Percentiles rank a stretch among this genome's conserved stretches.
phyloP scores from a whole-genome alignment of 2,113 vertebrate species.

The Narcine bancroftii region DNA sequence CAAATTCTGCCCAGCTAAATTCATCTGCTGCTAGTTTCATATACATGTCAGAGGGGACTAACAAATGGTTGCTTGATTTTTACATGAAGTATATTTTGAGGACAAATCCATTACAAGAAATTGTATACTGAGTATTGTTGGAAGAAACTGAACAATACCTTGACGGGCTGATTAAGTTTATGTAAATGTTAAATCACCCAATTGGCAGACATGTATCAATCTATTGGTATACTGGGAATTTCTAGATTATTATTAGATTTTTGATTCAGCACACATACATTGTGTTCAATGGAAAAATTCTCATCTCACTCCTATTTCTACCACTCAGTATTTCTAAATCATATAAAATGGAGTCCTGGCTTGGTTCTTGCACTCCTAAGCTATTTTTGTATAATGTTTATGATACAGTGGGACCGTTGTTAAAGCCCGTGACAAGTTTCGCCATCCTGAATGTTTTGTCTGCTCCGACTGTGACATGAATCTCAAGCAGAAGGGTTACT shows the following conservation, averaged over 20 bases:
- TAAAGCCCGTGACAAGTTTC: conserved; percentile 84
- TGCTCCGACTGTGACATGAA: conserved; percentile 87
- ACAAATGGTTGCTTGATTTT: neutral
- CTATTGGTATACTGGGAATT: too few relatives aligned
- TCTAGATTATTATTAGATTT: too few relatives aligned
- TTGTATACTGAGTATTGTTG: neutral
- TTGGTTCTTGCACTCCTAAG: neutral
- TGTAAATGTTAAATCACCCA: too few relatives aligned
- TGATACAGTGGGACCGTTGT: conserved; percentile 78
- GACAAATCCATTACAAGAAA: neutral
- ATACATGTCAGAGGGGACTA: neutral
- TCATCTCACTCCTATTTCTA: too few relatives aligned
- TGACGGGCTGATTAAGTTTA: too few relatives aligned
- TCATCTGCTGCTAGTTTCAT: neutral
- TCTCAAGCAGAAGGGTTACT: conserved; percentile 94
- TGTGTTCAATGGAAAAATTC: too few relatives aligned
- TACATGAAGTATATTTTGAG: neutral
- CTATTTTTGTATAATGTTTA: neutral
- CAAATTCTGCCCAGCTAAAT: neutral
- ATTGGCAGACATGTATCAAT: too few relatives aligned
- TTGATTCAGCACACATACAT: too few relatives aligned
- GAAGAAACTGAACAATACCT: too few relatives aligned
- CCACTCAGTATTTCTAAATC: neutral
- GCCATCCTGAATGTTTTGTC: conserved; percentile 89
- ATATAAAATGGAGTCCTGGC: neutral